These are phyloP conservation scores for Armadillidium nasatum DNA, from an alignment of 1,140 invertebrate species.

Conservation along the genomic window DNA sequence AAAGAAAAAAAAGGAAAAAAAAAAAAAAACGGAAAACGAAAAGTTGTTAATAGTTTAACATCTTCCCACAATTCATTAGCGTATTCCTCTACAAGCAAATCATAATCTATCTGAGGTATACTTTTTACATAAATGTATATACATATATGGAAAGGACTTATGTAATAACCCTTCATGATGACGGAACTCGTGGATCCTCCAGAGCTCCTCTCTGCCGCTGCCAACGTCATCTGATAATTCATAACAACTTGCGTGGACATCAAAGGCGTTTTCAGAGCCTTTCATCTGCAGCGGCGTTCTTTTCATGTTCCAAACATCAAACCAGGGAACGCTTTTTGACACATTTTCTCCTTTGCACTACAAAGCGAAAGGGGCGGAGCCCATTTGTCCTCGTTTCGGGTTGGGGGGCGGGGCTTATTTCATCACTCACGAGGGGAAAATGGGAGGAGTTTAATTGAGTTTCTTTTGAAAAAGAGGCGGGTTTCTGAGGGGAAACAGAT, in stretches of 20 bases:
- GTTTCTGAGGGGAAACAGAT: background rate
- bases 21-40: too few species aligned
- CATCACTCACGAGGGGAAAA: background rate
- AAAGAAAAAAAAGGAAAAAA: too few species aligned
- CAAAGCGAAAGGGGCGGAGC: conserved; percentile 5
- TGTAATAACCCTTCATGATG: background rate
- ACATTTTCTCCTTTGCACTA: conserved; percentile 12
- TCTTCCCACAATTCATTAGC: too few species aligned
- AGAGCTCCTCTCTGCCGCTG: background rate
- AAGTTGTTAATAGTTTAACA: too few species aligned
- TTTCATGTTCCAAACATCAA: conserved; percentile 9
- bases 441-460: conserved; percentile 1
- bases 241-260: conserved; percentile 12
- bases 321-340: conserved; percentile 9
- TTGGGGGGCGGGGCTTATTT: conserved; percentile 2
- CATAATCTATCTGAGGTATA: too few species aligned
- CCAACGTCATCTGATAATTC: conserved; percentile 6
- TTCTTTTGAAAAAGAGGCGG: conserved; percentile 10
- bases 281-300: conserved; percentile 8
- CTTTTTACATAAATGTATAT: too few species aligned
- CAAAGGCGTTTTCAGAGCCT: background rate
- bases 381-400: conserved; percentile 7
- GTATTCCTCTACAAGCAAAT: too few species aligned
- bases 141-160: background rate
- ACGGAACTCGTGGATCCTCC: background rate